phyloP scores from a whole-genome alignment of 1,140 invertebrate species.

The Parapsyche elsis region DNA sequence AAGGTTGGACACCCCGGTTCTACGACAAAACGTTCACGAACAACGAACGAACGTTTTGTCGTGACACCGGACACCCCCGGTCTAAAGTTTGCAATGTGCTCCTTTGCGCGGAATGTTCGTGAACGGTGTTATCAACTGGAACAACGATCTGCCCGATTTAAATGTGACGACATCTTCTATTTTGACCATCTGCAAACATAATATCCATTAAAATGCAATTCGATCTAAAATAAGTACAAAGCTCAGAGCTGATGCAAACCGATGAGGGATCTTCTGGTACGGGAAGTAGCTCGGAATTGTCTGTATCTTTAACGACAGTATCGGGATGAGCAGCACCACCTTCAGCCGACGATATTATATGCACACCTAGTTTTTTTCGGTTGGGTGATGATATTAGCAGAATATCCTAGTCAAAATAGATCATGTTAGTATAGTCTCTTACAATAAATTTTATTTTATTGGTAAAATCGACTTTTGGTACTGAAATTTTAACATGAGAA shows the following conservation, averaged over 20 bases:
- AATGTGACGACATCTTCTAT: constrained; percentile 63
- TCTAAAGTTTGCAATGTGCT: constrained; percentile 61
- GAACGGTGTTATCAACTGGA: constrained; percentile 58
- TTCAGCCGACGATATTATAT: constrained; percentile 77
- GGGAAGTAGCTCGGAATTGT: constrained; percentile 5
- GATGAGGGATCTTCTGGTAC: constrained; percentile 18
- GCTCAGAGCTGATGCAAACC: too few species aligned
- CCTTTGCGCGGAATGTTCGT: constrained; percentile 60
- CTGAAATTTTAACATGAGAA: too few species aligned
- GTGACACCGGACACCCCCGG: too few species aligned
- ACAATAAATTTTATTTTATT: too few species aligned
- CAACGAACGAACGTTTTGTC: too few species aligned
- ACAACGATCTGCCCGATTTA: constrained; percentile 59
- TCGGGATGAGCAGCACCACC: constrained; percentile 67
- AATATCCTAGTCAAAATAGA: constrained; percentile 59
- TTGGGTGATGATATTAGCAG: constrained; percentile 64
- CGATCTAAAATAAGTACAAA: too few species aligned
- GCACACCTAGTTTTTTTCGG: constrained; percentile 75
- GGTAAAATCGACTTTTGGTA: too few species aligned
- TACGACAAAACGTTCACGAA: too few species aligned
- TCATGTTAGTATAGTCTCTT: too few species aligned
- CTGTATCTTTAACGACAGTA: background rate
- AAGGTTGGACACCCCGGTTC: too few species aligned
- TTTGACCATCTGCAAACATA: constrained; percentile 58
- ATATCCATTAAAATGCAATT: background rate